Base-by-base conservation (phyloP, 1,140 invertebrate species). In the Drosophila arawakana region DNA sequence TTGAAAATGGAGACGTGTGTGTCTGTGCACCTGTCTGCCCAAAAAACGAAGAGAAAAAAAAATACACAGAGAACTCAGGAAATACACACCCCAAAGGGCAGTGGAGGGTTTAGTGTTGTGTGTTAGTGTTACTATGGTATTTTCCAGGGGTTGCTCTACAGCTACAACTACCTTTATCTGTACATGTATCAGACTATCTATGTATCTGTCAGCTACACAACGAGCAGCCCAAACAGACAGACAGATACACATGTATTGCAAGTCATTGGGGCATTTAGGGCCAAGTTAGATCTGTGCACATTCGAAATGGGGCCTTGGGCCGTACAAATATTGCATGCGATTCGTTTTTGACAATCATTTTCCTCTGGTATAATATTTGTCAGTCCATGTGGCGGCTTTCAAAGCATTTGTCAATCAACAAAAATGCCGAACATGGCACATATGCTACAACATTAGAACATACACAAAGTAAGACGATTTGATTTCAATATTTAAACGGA, bases 1-100 rank as follows among this genome's bases (percentile, higher is more conserved):
- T 78, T 66, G 75, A 67, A 81, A 76, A 75, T 46, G 66, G 47
- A 80, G 73, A 80, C 69, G 72, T 76, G 76, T 82, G 75, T 82
- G 75, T 73, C 58, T 54, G 35, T 66, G 71, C 81, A 77, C 81
- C 81, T 84, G 80, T 69, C 80, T 55, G 66, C 34, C 57, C 37
- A n/a, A 21, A 44, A 60, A 54, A 30, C 18, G 18, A 67, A 13
- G 9, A 6, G 8, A 25, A 50, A 15, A 52, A 41, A 39, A 37
- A 21, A 46, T 7, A 49, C 35, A 41, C 55, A 55, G 50, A 25
- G 37, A 37, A 54, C 5, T 18, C 5, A 65, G 30, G 25, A 65
- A 65, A 46, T 50, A 7, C 55, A 66, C 30, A 59, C 62, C 13
- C 55, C 55, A 13, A n/a, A 34, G 7, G 35, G 66, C 54, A 44